Evolutionary conservation across 2,888 invertebrate genomes (phyloP), one percentile per base, ranked within the genome.

Genomic region (Crocallis elinguaria): DNA sequence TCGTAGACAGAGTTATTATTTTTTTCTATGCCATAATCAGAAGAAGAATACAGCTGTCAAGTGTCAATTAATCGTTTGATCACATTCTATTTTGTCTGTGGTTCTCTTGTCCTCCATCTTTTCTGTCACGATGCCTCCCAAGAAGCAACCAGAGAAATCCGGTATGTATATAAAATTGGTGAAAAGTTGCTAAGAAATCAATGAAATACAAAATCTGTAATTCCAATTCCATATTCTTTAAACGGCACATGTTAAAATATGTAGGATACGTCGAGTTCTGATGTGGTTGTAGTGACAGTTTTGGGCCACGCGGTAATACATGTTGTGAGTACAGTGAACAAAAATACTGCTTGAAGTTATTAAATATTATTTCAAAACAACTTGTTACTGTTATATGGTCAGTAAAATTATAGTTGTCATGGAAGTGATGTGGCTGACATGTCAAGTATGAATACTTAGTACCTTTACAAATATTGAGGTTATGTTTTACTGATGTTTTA

Each of bases 121-220:
- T 89, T 88, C 82, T 83, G 88, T 89, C 88, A 86, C 88, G 87
- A 97, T 97, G 97, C 96, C 96, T 93, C 96, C 97, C 75, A 94
- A 95, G 88, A 97, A 97, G 93, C 95, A 96, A 84, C 94, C 95
- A 77, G 96, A 96, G 82, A 96, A 96, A 93, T 93, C 96, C 92
- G 96, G 96, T 96, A 94, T 92, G 93, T 88, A 82, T 37, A 16
- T 19, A 35, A 41, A 42, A 35, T 42, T 16, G 29, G 29, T 23
- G 45, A 12, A 46, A 36, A 45, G 23, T 16, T n/a, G 6, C 0
- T 1, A 3, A 3, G 3, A 23, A 46, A 9, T 19, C 12, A n/a
- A 13, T 17, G 29, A 36, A 46, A 41, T 41, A 36, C 25, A 11
- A 17, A 7, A 1, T 23, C 29, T 29, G 13, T n/a, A 41, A 36